Evolutionary conservation across 2,113 vertebrate species (phyloP).

Genomic region (Corvus hawaiiensis): DNA sequence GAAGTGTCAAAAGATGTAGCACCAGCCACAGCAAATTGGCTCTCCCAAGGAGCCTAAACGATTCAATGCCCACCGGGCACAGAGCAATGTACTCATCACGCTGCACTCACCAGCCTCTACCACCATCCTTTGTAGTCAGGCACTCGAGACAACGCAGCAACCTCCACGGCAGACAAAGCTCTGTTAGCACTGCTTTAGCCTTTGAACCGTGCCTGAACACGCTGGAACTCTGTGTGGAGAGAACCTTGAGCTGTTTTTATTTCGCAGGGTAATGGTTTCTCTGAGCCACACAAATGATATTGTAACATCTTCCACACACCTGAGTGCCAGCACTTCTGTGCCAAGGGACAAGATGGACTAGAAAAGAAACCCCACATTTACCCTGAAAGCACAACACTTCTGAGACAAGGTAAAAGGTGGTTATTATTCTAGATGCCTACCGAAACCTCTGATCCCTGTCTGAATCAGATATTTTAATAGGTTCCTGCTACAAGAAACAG

Average conservation of each 20-base stretch:
- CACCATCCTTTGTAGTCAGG: conserved; percentile 21
- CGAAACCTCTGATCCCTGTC: background rate
- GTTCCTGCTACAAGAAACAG: background rate
- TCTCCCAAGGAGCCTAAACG: background rate
- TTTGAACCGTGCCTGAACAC: conserved; percentile 21
- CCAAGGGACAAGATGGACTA: background rate
- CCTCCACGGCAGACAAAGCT: background rate
- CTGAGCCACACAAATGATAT: background rate
- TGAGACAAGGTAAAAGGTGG: background rate
- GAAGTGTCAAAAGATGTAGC: background rate
- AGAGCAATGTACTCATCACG: background rate
- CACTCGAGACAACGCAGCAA: background rate
- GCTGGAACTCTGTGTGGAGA: background rate
- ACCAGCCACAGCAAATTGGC: background rate
- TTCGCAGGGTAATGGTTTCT: background rate
- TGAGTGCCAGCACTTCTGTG: background rate
- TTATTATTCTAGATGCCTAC: background rate
- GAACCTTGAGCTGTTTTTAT: conserved; percentile 6
- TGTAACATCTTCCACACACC: background rate
- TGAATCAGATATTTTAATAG: background rate
- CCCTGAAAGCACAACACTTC: background rate
- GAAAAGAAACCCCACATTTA: conserved; percentile 13
- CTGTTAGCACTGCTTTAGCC: background rate
- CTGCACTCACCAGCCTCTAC: background rate
- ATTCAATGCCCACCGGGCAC: background rate